Percentiles rank a stretch among this genome's conserved stretches.
Conservation (phyloP, 2,113 vertebrate species). For the Xyrauchen texanus region DNA sequence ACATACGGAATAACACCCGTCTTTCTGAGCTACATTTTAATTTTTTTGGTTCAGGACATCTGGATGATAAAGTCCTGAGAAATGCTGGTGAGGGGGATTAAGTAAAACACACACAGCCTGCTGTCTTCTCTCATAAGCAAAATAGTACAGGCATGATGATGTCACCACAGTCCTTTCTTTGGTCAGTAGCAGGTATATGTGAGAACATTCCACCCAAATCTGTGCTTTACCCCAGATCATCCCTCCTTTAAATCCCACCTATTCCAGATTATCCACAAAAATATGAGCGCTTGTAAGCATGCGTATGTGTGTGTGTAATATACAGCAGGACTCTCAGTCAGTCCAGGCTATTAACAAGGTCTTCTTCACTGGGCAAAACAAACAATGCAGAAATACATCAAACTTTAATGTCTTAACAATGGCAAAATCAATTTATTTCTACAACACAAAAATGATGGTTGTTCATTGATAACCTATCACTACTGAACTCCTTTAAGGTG, state of each 20-base stretch:
- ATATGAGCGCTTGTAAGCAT: not conserved
- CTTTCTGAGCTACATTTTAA: too few relatives aligned
- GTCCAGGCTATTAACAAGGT: not conserved
- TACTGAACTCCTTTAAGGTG: too few relatives aligned
- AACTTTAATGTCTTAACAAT: too few relatives aligned
- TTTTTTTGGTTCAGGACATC: too few relatives aligned
- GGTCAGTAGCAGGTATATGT: not conserved
- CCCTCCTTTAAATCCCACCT: slow-evolving; percentile 24
- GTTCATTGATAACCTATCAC: too few relatives aligned
- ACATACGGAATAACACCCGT: too few relatives aligned
- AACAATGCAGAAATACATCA: too few relatives aligned
- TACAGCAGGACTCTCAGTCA: not conserved
- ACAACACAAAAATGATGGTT: too few relatives aligned
- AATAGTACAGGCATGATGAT: not conserved
- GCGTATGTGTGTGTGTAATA: not conserved
- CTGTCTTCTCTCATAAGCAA: not conserved
- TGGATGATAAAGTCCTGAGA: not conserved
- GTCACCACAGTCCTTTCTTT: not conserved
- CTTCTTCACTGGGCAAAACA: too few relatives aligned
- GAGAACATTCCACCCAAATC: slow-evolving; percentile 24
- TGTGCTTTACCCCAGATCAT: slow-evolving; percentile 34
- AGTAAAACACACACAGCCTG: not conserved
- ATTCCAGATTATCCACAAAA: slow-evolving; percentile 41
- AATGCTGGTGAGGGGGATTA: too few relatives aligned
- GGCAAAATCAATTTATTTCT: too few relatives aligned